Evolutionary conservation across 2,113 vertebrate genomes (phyloP), one percentile per base, ranked within the genome.

Genomic region (Hipposideros armiger): DNA sequence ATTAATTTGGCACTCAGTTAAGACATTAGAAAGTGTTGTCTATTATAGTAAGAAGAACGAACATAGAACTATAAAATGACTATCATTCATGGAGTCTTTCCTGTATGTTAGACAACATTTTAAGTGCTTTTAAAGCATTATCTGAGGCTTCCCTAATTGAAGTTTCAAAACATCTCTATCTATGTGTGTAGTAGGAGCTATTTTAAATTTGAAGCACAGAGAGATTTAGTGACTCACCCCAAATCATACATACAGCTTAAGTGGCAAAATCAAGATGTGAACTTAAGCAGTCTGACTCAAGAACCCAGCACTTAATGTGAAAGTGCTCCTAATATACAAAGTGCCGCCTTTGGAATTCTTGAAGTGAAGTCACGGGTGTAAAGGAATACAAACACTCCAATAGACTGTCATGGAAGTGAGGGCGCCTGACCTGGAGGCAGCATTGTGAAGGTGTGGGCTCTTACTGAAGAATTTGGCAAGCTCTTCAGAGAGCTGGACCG

Each of bases 321-420:
- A 67, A 14, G 11, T 60, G 22, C 3, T 26, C 9, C 26, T 64
- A 9, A 78, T 19, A 3, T 2, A n/a, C 22, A 45, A 76, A 83
- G 24, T 76, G 4, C 11, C 60, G 28, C 2, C 22, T 19, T 0
- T n/a, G 26, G 11, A 78, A 30, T 78, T 88, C 45, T 4, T n/a
- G 32, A 58, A 24, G 3, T 30, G 1, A 24, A 62, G 20, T 2
- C 15, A 22, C 8, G 5, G 16, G 2, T 17, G 2, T 13, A 30
- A 64, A 91, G 32, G 19, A 67, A 78, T 2, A 1, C 7, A 3
- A 62, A 81, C 76, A 9, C 6, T 52, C 30, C 24, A 42, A n/a
- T 3, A 24, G 28, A 13, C 17, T 20, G 19, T 11, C 2, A 0
- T 6, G 13, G 7, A 56, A 22, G 42, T 52, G 40, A 72, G 36